phyloP scores from a whole-genome alignment of 2,113 vertebrate genomes.

The Clarias gariepinus region DNA sequence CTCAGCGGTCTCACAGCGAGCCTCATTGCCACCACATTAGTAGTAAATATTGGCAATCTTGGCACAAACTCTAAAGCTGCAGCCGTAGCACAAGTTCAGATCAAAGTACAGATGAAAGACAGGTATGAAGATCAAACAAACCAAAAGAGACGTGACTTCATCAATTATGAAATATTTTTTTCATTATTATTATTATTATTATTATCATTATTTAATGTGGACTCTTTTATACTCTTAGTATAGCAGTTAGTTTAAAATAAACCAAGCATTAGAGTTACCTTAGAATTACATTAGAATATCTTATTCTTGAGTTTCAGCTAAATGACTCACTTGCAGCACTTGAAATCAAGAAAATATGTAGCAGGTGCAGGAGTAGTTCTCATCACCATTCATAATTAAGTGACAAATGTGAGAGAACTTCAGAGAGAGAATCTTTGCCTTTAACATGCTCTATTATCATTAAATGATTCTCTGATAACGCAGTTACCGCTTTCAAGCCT shows the following conservation, averaged over 20 bases:
- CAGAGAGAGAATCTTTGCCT: neutral
- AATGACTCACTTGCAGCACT: constrained; percentile 3
- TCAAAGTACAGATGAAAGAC: constrained; percentile 10
- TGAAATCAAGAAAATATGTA: neutral
- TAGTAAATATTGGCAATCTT: neutral
- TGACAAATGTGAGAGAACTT: neutral
- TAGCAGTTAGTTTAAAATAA: neutral
- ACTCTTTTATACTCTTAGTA: neutral
- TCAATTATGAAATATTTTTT: no score
- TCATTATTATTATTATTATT: no score
- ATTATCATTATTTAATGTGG: neutral
- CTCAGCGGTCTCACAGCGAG: neutral
- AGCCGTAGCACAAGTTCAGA: neutral
- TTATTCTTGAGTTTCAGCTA: neutral
- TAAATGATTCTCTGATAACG: neutral
- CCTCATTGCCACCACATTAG: neutral
- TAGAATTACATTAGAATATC: no score
- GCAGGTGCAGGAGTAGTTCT: constrained; percentile 11
- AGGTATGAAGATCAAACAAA: constrained; percentile 1
- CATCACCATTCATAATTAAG: neutral
- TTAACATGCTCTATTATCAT: neutral
- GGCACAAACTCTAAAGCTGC: neutral
- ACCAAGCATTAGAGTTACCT: neutral
- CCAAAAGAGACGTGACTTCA: neutral
- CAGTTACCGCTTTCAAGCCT: neutral